A percentile compares a stretch with the other conserved stretches of the same genome.
phyloP scores from a whole-genome alignment of 2,888 invertebrate genomes.

The Smittia aterrima region DNA sequence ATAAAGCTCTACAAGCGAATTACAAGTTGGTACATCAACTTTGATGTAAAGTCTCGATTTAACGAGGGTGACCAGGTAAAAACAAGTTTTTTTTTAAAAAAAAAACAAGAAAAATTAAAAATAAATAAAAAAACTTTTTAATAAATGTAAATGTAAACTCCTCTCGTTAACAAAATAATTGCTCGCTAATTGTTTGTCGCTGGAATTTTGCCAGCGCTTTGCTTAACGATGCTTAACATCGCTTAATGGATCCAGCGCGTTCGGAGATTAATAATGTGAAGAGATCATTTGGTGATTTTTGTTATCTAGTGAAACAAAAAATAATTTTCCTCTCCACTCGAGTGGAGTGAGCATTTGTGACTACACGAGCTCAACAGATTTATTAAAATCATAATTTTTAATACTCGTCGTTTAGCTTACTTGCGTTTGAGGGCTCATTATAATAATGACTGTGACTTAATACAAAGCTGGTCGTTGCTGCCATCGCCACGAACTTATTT shows the following conservation, averaged over 20 bases:
- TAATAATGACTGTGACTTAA: background rate
- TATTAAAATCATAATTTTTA: background rate
- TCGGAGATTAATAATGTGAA: background rate
- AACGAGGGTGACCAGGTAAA: too few species aligned
- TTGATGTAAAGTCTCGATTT: too few species aligned
- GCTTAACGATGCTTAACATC: conserved; percentile 3
- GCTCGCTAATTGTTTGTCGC: background rate
- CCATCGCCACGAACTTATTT: background rate
- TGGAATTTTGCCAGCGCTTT: too few species aligned
- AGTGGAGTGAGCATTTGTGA: background rate
- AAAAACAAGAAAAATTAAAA: too few species aligned
- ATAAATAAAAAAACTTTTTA: too few species aligned
- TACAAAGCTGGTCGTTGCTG: background rate
- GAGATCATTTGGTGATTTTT: background rate
- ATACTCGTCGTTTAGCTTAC: background rate
- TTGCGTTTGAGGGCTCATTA: background rate
- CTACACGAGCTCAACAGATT: background rate
- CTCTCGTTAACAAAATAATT: background rate
- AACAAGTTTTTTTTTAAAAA: too few species aligned
- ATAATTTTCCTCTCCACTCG: background rate
- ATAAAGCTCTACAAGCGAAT: too few species aligned
- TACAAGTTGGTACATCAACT: too few species aligned
- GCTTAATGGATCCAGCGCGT: background rate
- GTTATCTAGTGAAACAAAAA: background rate
- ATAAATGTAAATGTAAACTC: too few species aligned